Evolutionary conservation across 2,797 vertebrate species (phyloP), one percentile per base, ranked within the genome.

Genomic region (Aeoliscus strigatus): DNA sequence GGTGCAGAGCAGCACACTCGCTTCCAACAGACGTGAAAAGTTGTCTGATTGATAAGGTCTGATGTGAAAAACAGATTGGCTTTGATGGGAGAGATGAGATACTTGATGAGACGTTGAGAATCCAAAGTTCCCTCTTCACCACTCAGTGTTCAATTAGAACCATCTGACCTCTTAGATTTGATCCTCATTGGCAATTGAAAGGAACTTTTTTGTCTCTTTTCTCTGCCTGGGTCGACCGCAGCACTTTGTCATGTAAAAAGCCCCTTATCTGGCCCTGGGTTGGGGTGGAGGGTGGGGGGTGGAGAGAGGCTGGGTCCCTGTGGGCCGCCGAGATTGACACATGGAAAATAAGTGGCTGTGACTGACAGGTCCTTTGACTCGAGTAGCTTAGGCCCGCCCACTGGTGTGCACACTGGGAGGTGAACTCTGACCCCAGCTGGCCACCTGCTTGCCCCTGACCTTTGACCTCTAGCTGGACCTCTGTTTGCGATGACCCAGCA

Each of bases 181-280:
- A 63, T 65, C 71, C 74, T 71, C 79, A 51, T 67, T 34, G 29
- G 53, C 56, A 25, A 44, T 34, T 81, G 72, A 82, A 85, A 77
- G 63, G 60, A 60, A 43, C 51, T 47, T 60, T 61, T 79, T 80
- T 81, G 18, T 31, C 27, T 15, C 62, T 73, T 70, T 70, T 43
- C 66, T 60, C 57, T 38, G 63, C 50, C 56, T 12, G 45, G 69
- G 54, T 82, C 75, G 68, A 82, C 77, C 69, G 67, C 60, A 46
- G 60, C 64, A 87, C 85, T 87, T 90, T 89, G 86, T 88, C 81
- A 89, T 89, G 87, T 83, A 89, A 88, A 87, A 79, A 80, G 76
- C 67, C 53, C 79, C 82, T 85, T 86, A 82, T 86, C 80, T 67
- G 64, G 59, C 66, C 41, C 57, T 29, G 64, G 72, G 45, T 69